These are phyloP conservation scores for Acanthoscelides obtectus DNA, from an alignment of 2,888 invertebrate species.

Conservation along the genomic window DNA sequence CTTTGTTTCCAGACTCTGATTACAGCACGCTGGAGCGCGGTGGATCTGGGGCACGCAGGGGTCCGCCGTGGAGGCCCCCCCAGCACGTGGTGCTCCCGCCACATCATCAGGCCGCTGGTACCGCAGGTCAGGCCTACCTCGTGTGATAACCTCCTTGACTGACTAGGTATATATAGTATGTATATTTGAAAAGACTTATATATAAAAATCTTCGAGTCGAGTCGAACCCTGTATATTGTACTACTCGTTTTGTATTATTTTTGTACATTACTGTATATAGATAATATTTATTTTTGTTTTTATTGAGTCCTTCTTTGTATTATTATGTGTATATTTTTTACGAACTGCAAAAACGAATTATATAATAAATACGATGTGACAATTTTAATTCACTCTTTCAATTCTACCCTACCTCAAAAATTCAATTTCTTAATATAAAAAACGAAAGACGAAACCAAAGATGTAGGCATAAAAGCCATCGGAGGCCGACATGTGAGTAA, in stretches of 20 bases:
- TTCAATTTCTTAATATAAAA: too few species aligned
- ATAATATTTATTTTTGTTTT: slow-evolving; percentile 48
- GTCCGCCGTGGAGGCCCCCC: slow-evolving; percentile 57
- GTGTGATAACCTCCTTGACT: slow-evolving; percentile 56
- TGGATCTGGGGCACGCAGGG: slow-evolving; percentile 43
- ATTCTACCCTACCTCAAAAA: not conserved
- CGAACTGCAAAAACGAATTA: slow-evolving; percentile 44
- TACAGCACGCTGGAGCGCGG: slow-evolving; percentile 79
- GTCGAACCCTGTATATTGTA: slow-evolving; percentile 34
- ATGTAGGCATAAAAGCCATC: too few species aligned
- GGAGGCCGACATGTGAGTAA: too few species aligned
- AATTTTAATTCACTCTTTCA: slow-evolving; percentile 26
- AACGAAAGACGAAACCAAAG: too few species aligned
- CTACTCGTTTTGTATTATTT: slow-evolving; percentile 43
- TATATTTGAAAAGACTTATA: slow-evolving; percentile 10
- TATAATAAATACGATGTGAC: slow-evolving; percentile 47
- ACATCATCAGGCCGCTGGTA: slow-evolving; percentile 32
- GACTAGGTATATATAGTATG: slow-evolving; percentile 40
- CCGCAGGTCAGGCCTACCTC: slow-evolving; percentile 64
- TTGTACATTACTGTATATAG: slow-evolving; percentile 50
- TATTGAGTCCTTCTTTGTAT: slow-evolving; percentile 44
- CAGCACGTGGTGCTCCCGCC: slow-evolving; percentile 41
- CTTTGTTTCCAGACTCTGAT: slow-evolving; percentile 61
- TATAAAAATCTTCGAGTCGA: slow-evolving; percentile 16
- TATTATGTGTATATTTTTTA: slow-evolving; percentile 50